Percentiles rank a stretch among this genome's conserved stretches.
phyloP scores from a whole-genome alignment of 2,888 invertebrate species.

The Ectemnius lituratus region DNA sequence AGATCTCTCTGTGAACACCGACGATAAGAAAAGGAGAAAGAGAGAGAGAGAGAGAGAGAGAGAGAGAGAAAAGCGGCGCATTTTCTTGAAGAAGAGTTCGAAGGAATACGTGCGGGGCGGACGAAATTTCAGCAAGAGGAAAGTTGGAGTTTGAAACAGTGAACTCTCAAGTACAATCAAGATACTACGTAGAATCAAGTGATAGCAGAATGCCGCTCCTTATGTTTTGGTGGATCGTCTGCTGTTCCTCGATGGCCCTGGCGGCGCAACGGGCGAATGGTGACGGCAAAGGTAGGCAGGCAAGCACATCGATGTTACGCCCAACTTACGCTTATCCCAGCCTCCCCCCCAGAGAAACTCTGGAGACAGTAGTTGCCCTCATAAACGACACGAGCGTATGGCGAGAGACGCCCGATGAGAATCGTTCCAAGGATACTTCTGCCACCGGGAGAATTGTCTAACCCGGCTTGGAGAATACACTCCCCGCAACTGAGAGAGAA shows the following conservation, averaged over 20 bases:
- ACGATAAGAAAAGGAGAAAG: too few relatives aligned
- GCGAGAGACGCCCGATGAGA: constrained; percentile 31
- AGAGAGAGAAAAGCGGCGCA: too few relatives aligned
- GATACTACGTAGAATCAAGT: constrained; percentile 25
- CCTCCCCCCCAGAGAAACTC: background rate
- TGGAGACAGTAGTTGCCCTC: too few relatives aligned
- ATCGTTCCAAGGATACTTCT: constrained; percentile 3
- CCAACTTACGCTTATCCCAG: background rate
- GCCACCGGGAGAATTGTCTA: constrained; percentile 15
- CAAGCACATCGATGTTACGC: constrained; percentile 19
- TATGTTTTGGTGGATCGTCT: constrained; percentile 72
- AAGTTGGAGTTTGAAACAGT: background rate
- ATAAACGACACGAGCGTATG: constrained; percentile 2
- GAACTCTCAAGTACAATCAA: too few relatives aligned
- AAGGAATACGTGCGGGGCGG: background rate
- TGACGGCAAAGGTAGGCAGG: constrained; percentile 74
- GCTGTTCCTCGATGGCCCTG: constrained; percentile 68
- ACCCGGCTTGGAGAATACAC: background rate
- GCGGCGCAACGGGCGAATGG: constrained; percentile 72
- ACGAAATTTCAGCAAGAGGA: background rate
- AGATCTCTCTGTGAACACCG: too few relatives aligned
- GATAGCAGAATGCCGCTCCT: constrained; percentile 67
- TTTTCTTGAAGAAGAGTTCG: too few relatives aligned
- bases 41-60: too few relatives aligned
- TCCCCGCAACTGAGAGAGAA: too few relatives aligned